Conservation (phyloP, 2,113 vertebrate species). For the Australoheros scitulus region DNA sequence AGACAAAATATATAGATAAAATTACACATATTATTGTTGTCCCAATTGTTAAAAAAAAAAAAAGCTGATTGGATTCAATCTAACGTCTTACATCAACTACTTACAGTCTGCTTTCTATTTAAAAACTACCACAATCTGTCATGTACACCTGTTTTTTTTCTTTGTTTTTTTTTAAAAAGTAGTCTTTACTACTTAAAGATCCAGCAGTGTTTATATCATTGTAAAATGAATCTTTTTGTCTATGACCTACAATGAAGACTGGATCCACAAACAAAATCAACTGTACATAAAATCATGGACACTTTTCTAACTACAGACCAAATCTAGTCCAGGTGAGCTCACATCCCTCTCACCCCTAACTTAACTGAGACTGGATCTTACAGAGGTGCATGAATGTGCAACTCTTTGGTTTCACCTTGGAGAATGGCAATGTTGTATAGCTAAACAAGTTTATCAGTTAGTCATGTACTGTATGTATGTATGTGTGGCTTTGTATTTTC, state of each 20-base stretch:
- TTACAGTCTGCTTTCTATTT: background rate
- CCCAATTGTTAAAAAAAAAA: background rate
- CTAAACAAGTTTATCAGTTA: slow-evolving; percentile 69
- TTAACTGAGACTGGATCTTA: slow-evolving; percentile 35
- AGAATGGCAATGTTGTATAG: slow-evolving; percentile 66
- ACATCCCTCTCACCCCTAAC: background rate
- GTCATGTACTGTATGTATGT: slow-evolving; percentile 74
- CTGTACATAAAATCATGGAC: slow-evolving; percentile 51
- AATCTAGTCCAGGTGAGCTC: slow-evolving; percentile 35
- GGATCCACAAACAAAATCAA: slow-evolving; percentile 38
- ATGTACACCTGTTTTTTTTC: too few species aligned
- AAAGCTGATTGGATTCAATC: background rate
- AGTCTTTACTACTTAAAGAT: background rate
- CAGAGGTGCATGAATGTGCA: slow-evolving; percentile 45
- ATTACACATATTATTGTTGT: background rate
- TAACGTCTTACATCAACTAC: background rate
- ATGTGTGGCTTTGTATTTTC: slow-evolving; percentile 73
- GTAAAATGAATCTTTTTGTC: slow-evolving; percentile 11
- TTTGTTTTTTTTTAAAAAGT: background rate
- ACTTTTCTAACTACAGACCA: slow-evolving; percentile 29
- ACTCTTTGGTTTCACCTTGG: slow-evolving; percentile 38
- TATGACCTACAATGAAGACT: slow-evolving; percentile 6
- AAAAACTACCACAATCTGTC: background rate
- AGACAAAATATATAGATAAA: background rate
- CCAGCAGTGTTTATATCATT: background rate